Conservation (phyloP, 92 coral and sea anemone species). For the Virgularia gustaviana region DNA sequence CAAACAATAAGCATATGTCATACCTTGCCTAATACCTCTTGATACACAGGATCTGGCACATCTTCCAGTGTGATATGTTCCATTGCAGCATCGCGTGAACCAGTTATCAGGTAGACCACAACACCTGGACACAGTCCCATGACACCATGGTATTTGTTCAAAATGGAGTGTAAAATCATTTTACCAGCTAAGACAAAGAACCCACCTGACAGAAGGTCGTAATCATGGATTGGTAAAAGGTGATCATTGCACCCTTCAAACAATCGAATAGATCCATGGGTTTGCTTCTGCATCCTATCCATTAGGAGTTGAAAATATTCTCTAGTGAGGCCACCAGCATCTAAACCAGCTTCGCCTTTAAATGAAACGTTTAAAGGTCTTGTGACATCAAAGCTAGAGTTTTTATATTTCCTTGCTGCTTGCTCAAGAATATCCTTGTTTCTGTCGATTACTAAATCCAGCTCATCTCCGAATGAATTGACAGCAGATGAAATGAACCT, state of each 20-base stretch:
- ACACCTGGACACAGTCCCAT: slow-evolving; percentile 49
- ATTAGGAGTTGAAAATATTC: slow-evolving; percentile 36
- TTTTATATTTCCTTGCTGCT: slow-evolving; percentile 47
- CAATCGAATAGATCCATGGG: slow-evolving; percentile 36
- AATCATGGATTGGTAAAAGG: slow-evolving; percentile 45
- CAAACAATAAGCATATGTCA: too few species aligned
- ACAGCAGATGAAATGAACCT: not conserved
- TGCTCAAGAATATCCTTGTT: slow-evolving; percentile 42
- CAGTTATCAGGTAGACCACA: slow-evolving; percentile 31
- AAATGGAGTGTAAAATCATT: slow-evolving; percentile 47
- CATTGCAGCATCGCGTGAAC: slow-evolving; percentile 40
- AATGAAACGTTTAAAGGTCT: slow-evolving; percentile 41
- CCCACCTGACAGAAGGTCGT: slow-evolving; percentile 49
- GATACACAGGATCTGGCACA: slow-evolving; percentile 45
- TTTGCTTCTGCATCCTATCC: slow-evolving; percentile 25
- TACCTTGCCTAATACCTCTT: not conserved
- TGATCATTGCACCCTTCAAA: slow-evolving; percentile 50
- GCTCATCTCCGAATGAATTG: not conserved
- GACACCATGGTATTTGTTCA: slow-evolving; percentile 45
- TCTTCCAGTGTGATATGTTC: slow-evolving; percentile 42
- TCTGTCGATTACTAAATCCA: slow-evolving; percentile 28
- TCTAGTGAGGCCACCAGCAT: slow-evolving; percentile 53
- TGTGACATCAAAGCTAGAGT: slow-evolving; percentile 37
- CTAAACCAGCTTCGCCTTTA: slow-evolving; percentile 36
- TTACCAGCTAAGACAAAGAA: slow-evolving; percentile 34